Conservation (phyloP, 2,888 invertebrate genomes). For the Coenonympha glycerion region DNA sequence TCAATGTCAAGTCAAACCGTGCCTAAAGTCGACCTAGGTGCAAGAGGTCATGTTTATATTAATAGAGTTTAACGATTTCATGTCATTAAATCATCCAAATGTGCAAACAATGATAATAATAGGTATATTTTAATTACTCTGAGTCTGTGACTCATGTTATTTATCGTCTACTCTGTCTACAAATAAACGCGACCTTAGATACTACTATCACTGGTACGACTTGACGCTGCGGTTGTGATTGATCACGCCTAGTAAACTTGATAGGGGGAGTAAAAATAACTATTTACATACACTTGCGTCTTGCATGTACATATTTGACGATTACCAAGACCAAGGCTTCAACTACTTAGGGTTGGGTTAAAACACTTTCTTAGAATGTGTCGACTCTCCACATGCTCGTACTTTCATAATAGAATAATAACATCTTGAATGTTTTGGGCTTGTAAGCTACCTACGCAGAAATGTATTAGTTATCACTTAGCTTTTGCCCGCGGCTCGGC, state of each 20-base stretch:
- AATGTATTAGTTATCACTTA: no score
- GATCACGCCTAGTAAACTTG: neutral
- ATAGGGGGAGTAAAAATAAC: neutral
- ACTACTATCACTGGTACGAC: slow-evolving; percentile 17
- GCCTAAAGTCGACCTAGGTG: neutral
- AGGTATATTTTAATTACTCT: slow-evolving; percentile 2
- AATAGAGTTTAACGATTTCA: slow-evolving; percentile 5
- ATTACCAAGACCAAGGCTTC: no score
- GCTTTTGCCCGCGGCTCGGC: no score
- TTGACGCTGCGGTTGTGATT: slow-evolving; percentile 13
- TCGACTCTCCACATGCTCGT: no score
- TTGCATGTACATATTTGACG: neutral
- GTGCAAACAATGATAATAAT: slow-evolving; percentile 13
- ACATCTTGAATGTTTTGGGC: no score
- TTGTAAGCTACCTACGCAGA: no score
- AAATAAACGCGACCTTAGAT: slow-evolving; percentile 21
- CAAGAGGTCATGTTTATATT: neutral
- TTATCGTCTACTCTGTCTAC: slow-evolving; percentile 13
- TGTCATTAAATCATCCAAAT: slow-evolving; percentile 10
- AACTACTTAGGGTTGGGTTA: no score
- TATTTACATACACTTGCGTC: neutral
- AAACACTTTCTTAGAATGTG: no score
- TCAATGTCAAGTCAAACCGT: no score
- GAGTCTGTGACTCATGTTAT: slow-evolving; percentile 16
- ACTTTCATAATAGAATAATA: no score